Evolutionary conservation across 2,797 vertebrate genomes (phyloP).

Genomic region (Parotocinclus haroldoi): DNA sequence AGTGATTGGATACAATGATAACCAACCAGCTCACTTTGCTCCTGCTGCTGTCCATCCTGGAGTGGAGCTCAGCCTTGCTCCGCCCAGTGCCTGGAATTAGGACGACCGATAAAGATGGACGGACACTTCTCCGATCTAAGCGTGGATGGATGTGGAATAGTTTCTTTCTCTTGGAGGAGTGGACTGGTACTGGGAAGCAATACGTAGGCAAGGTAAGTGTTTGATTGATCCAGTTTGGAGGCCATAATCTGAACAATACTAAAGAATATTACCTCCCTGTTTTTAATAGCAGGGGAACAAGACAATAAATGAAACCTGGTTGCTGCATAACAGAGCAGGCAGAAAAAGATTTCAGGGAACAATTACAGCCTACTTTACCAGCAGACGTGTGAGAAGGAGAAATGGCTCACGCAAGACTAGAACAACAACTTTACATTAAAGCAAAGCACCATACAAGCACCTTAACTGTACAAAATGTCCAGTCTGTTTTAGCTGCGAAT

Average conservation of each 20-base stretch:
- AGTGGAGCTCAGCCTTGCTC: constrained; percentile 59
- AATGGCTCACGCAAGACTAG: too few species aligned
- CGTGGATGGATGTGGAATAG: constrained; percentile 99
- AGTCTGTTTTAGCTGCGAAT: too few species aligned
- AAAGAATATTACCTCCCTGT: too few species aligned
- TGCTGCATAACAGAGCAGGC: too few species aligned
- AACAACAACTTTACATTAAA: too few species aligned
- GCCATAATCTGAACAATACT: neutral
- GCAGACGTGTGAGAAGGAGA: too few species aligned
- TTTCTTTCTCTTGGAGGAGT: constrained; percentile 97
- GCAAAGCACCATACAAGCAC: too few species aligned
- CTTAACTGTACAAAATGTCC: too few species aligned
- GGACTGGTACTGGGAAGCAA: constrained; percentile 91
- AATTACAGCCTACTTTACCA: too few species aligned
- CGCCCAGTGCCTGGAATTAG: constrained; percentile 70
- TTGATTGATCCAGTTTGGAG: neutral
- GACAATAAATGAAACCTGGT: too few species aligned
- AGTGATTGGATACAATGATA: constrained; percentile 73
- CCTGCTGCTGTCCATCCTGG: constrained; percentile 62
- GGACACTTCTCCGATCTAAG: constrained; percentile 85
- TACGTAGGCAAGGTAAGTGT: constrained; percentile 95
- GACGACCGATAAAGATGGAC: constrained; percentile 69
- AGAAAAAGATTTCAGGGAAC: too few species aligned
- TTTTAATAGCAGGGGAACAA: too few species aligned
- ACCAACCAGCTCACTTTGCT: constrained; percentile 64